A percentile compares a stretch with the other conserved stretches of the same genome.
Evolutionary conservation across 92 coral and sea anemone species (phyloP).

Genomic region (Epizoanthus rinbou): DNA sequence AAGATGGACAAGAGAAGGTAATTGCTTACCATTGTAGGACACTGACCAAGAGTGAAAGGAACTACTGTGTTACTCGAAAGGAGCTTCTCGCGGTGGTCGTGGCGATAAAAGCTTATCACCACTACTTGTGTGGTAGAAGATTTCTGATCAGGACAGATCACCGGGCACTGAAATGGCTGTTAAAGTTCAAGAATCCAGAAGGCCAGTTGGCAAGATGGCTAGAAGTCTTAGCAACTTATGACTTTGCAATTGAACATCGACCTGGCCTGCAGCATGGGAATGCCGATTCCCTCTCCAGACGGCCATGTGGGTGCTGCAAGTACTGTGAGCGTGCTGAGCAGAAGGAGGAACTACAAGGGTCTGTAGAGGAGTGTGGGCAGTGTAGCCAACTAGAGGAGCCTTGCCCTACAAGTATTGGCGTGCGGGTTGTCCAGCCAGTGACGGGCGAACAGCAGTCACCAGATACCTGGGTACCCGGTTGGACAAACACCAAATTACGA

Average conservation of each 20-base stretch:
- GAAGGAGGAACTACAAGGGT: not conserved
- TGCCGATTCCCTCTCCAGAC: slow-evolving; percentile 56
- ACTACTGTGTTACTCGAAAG: slow-evolving; percentile 45
- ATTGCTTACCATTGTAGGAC: slow-evolving; percentile 34
- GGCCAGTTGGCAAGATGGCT: slow-evolving; percentile 49
- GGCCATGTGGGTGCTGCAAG: slow-evolving; percentile 51
- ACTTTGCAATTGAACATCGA: slow-evolving; percentile 42
- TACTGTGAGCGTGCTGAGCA: slow-evolving; percentile 54
- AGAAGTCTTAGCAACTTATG: slow-evolving; percentile 46
- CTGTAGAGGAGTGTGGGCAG: not conserved
- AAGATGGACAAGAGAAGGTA: slow-evolving; percentile 31
- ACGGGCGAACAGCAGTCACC: not conserved
- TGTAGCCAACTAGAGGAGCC: not conserved
- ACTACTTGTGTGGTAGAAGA: slow-evolving; percentile 31
- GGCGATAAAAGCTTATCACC: slow-evolving; percentile 13
- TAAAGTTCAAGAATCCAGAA: slow-evolving; percentile 42
- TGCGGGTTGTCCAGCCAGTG: slow-evolving; percentile 3
- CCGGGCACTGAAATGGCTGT: slow-evolving; percentile 33
- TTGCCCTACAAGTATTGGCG: slow-evolving; percentile 10
- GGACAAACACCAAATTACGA: slow-evolving; percentile 33
- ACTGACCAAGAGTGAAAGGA: slow-evolving; percentile 40
- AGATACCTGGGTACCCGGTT: slow-evolving; percentile 15
- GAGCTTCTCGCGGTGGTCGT: slow-evolving; percentile 39
- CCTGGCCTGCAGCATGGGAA: slow-evolving; percentile 47
- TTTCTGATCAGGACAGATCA: slow-evolving; percentile 45